A percentile compares a stretch with the other conserved stretches of the same genome.
These are phyloP conservation scores for Globodera rostochiensis DNA, from an alignment of 1,140 invertebrate species.

Conservation along the genomic window DNA sequence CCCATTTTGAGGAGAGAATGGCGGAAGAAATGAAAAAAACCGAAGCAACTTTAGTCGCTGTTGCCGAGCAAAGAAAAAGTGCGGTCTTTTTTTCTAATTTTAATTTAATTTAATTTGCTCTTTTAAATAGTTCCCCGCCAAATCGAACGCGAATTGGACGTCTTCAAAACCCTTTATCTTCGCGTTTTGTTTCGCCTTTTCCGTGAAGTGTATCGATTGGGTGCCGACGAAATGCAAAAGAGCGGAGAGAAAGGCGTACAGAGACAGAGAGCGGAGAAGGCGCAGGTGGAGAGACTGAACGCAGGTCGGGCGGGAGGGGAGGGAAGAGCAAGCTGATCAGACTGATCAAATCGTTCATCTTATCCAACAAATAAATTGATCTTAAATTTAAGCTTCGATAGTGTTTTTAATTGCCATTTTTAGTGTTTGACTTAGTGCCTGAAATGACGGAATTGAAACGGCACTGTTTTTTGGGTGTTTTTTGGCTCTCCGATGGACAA, in stretches of 20 bases:
- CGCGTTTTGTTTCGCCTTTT: background rate
- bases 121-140: background rate
- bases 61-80: background rate
- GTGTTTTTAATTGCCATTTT: background rate
- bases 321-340: background rate
- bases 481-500: constrained; percentile 16
- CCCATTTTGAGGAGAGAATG: constrained; percentile 1
- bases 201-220: background rate
- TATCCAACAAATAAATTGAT: background rate
- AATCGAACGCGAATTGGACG: constrained; percentile 1
- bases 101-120: background rate
- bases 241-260: background rate
- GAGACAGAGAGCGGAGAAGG: background rate
- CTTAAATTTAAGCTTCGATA: too few relatives aligned
- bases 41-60: background rate
- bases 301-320: background rate
- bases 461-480: constrained; percentile 14
- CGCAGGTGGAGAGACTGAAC: background rate
- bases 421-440: background rate
- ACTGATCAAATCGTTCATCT: background rate
- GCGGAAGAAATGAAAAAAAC: background rate
- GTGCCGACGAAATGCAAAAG: background rate
- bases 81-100: background rate
- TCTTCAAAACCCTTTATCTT: background rate
- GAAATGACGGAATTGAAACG: constrained; percentile 11